These are phyloP conservation scores for Saturnia japonica DNA, from an alignment of 2,888 invertebrate species.

Conservation along the genomic window DNA sequence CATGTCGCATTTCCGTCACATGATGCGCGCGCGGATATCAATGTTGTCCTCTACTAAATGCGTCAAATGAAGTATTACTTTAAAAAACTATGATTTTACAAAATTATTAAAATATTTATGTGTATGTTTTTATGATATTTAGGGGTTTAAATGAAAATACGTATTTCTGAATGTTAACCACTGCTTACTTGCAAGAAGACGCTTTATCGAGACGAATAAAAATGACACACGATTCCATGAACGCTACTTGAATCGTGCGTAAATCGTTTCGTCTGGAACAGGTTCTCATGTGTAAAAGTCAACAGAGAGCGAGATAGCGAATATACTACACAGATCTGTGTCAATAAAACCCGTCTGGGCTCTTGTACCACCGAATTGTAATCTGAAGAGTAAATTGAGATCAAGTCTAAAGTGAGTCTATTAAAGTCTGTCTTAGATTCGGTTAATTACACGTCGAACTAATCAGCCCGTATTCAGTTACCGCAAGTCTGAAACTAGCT, in stretches of 20 bases:
- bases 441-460: constrained; percentile 1
- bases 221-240: too few relatives aligned
- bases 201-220: too few relatives aligned
- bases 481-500: constrained; percentile 10
- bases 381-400: background rate
- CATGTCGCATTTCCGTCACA: too few relatives aligned
- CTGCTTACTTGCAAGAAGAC: background rate
- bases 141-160: background rate
- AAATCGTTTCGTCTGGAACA: background rate
- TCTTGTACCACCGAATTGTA: background rate
- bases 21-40: too few relatives aligned
- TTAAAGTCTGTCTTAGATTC: constrained; percentile 4
- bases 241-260: too few relatives aligned
- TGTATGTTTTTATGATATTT: too few relatives aligned
- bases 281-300: background rate
- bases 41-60: too few relatives aligned
- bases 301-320: background rate
- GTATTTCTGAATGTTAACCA: background rate
- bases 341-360: constrained; percentile 7
- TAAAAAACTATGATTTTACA: too few relatives aligned
- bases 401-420: background rate
- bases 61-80: too few relatives aligned
- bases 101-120: too few relatives aligned
- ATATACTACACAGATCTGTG: background rate
- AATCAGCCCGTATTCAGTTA: constrained; percentile 6